Evolutionary conservation across 2,113 vertebrate species (phyloP).

Genomic region (Antidorcas marsupialis): DNA sequence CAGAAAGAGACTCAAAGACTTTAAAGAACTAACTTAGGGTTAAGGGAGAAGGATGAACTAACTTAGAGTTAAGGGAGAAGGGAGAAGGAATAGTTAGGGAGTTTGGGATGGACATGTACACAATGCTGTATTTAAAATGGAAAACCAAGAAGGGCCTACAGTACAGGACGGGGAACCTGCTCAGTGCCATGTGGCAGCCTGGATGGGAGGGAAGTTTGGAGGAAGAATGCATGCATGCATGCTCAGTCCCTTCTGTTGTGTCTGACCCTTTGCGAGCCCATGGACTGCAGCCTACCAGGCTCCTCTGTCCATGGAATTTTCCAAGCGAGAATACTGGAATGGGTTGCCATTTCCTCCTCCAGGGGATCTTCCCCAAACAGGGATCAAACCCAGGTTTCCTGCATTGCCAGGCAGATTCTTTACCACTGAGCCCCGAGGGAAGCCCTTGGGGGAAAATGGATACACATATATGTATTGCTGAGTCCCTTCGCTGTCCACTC

Average conservation of each 20-base stretch:
- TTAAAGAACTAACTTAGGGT: neutral
- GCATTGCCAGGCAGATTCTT: neutral
- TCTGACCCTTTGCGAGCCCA: neutral
- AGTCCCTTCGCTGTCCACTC: neutral
- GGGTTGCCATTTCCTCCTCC: neutral
- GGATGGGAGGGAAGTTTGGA: neutral
- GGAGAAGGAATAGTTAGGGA: neutral
- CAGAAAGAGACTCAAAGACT: neutral
- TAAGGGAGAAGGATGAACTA: neutral
- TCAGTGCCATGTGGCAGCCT: neutral
- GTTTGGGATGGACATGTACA: neutral
- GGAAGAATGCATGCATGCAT: neutral
- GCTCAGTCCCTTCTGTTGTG: neutral
- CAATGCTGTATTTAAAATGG: neutral
- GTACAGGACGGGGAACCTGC: neutral
- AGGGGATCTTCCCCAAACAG: neutral
- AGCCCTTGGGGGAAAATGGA: neutral
- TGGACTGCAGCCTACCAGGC: neutral
- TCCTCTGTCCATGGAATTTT: neutral
- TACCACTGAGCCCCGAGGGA: neutral
- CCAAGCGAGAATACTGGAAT: neutral
- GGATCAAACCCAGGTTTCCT: neutral
- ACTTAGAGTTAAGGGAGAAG: neutral
- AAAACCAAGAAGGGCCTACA: neutral
- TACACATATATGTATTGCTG: neutral